Base-by-base conservation (phyloP, 2,797 vertebrate genomes). In the Trachops cirrhosus region DNA sequence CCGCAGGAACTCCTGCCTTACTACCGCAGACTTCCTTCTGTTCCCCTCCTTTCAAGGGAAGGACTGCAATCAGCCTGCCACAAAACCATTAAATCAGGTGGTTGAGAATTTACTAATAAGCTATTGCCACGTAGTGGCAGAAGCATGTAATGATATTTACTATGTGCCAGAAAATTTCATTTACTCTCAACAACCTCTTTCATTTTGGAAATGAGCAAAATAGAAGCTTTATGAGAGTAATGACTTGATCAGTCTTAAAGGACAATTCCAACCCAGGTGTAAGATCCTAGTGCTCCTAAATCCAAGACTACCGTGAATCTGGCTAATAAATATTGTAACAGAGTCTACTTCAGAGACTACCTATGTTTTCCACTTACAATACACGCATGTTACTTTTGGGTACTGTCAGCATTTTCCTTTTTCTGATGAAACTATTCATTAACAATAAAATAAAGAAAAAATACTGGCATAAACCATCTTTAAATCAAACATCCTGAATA, bases 401-500 rank as follows among this genome's bases (percentile, higher is more conserved):
- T 75, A 24, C 32, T 68, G 6, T 75, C 87, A 75, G 34, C 32
- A 93, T 80, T 87, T 95, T 80, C 26, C 26, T 39, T 80, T 48
- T 89, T 90, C 80, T 84, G 57, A 52, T 84, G 4, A 85, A 91
- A 91, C n/a, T 82, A 87, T 57, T 94, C 85, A 93, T 64, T 80
- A 94, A 41, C 12, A 93, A 57, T 24, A 88, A 92, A 93, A 91
- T 70, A 64, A 79, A 64, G 82, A 94, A 18, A 92, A 84, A 84
- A 50, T 88, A 93, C 18, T 22, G 52, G 37, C 7, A 95, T 6
- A 95, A 89, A 73, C 26, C 41, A 77, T 67, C 22, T 92, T 77
- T 4, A 93, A 90, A 93, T 87, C 68, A 83, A 97, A 89, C 39
- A 71, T 6, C 41, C 34, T 22, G 37, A 73, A 78, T 21, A 94